These are phyloP conservation scores for Caenorhabditis latens DNA, from an alignment of 1,140 invertebrate species.

Conservation along the genomic window DNA sequence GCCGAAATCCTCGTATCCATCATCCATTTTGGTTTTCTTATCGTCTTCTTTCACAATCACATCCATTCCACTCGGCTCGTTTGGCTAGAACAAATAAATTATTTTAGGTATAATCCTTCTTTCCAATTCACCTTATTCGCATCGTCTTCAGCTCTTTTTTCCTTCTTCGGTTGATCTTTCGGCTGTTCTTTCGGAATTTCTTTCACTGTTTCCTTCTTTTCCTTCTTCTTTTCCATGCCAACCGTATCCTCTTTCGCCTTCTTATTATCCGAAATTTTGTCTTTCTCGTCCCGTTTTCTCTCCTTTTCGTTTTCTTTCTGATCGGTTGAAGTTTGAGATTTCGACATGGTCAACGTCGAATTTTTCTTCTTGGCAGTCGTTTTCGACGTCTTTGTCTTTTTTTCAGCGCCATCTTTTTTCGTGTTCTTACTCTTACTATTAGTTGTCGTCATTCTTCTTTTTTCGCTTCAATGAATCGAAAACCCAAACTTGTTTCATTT, in stretches of 20 bases:
- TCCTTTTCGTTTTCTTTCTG: background rate
- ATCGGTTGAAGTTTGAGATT: background rate
- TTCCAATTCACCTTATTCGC: background rate
- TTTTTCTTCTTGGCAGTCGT: background rate
- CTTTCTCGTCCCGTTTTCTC: background rate
- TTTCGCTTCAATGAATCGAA: slow-evolving; percentile 11
- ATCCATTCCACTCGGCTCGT: slow-evolving; percentile 36
- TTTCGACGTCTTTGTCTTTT: background rate
- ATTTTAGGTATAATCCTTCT: background rate
- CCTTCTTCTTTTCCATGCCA: background rate
- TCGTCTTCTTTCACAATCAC: slow-evolving; percentile 22
- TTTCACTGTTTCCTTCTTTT: background rate
- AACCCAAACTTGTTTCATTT: background rate
- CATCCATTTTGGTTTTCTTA: slow-evolving; percentile 34
- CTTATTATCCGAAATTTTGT: background rate
- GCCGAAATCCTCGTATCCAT: slow-evolving; percentile 25
- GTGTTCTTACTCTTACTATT: background rate
- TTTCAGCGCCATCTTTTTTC: background rate
- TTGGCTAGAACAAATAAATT: background rate
- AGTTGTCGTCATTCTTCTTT: background rate
- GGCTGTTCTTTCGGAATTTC: background rate
- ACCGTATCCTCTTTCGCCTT: background rate
- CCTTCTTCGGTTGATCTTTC: background rate
- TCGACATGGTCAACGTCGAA: background rate
- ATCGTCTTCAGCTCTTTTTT: background rate